A percentile compares a stretch with the other conserved stretches of the same genome.
phyloP scores from a whole-genome alignment of 1,140 invertebrate genomes.

The Zophobas morio region DNA sequence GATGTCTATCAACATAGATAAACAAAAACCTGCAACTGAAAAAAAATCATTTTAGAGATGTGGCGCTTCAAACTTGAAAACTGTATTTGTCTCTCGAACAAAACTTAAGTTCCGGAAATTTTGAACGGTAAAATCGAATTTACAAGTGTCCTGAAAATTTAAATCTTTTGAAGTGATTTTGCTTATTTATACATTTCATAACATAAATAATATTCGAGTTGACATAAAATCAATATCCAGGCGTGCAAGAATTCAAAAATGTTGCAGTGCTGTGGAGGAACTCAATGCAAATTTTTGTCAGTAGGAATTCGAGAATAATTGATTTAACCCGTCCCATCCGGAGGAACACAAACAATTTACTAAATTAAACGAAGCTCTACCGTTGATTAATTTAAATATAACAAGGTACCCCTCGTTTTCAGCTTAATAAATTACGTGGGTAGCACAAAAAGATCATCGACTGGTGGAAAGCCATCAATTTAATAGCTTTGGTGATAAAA shows the following conservation, averaged over 20 bases:
- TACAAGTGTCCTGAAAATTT: neutral
- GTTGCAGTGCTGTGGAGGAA: neutral
- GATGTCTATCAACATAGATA: too few relatives aligned
- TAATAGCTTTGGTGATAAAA: constrained; percentile 39
- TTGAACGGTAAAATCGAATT: neutral
- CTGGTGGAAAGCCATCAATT: constrained; percentile 38
- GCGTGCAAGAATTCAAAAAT: neutral
- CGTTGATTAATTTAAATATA: constrained; percentile 41
- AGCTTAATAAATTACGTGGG: constrained; percentile 39
- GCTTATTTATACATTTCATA: neutral
- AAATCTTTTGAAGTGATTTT: neutral
- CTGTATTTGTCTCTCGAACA: constrained; percentile 13
- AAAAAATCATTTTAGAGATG: too few relatives aligned
- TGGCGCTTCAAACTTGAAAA: constrained; percentile 1
- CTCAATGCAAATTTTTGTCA: constrained; percentile 1
- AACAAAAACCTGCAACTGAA: too few relatives aligned
- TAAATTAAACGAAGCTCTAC: constrained; percentile 17
- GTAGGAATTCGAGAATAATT: neutral
- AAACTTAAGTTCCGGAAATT: neutral
- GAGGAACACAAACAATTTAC: constrained; percentile 19
- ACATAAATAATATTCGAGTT: neutral
- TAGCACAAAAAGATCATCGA: constrained; percentile 40
- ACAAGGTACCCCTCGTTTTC: constrained; percentile 21
- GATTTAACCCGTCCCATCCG: neutral
- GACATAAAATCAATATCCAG: too few relatives aligned